These are phyloP conservation scores for Pantelozetes paolii DNA, from an alignment of 2,888 invertebrate species.

Conservation along the genomic window DNA sequence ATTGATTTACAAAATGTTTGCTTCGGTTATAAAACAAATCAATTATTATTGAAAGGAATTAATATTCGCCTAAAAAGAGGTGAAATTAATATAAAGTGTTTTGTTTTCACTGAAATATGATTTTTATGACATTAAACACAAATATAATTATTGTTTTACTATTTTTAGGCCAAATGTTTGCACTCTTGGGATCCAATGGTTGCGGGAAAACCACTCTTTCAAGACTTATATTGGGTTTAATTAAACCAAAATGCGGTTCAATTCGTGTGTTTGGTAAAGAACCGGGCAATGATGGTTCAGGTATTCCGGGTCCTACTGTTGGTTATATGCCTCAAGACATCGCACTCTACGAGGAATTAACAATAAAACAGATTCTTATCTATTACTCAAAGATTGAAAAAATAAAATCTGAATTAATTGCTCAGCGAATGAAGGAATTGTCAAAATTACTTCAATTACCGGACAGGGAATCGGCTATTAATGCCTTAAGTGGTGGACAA, in stretches of 20 bases:
- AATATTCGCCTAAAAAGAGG: no score
- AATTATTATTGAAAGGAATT: no score
- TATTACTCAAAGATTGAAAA: constrained; percentile 39
- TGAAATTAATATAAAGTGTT: no score
- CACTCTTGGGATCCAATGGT: constrained; percentile 39
- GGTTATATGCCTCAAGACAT: constrained; percentile 44
- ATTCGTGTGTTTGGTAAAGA: constrained; percentile 36
- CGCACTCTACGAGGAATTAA: constrained; percentile 38
- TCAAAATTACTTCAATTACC: constrained; percentile 36
- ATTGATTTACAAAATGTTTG: no score
- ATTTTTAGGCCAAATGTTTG: constrained; percentile 38
- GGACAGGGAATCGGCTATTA: neutral
- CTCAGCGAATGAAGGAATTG: constrained; percentile 6
- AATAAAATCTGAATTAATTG: neutral
- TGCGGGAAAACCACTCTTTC: constrained; percentile 43
- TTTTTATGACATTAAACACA: no score
- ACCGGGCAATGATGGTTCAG: constrained; percentile 29
- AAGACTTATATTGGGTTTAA: constrained; percentile 35
- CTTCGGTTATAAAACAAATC: no score
- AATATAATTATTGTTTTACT: no score
- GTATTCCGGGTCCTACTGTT: constrained; percentile 41
- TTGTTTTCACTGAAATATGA: no score
- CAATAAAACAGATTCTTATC: constrained; percentile 37
- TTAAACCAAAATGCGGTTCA: constrained; percentile 24
- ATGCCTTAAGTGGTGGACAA: constrained; percentile 43